Conservation (phyloP, 2,797 vertebrate genomes). For the Sardinella longiceps region DNA sequence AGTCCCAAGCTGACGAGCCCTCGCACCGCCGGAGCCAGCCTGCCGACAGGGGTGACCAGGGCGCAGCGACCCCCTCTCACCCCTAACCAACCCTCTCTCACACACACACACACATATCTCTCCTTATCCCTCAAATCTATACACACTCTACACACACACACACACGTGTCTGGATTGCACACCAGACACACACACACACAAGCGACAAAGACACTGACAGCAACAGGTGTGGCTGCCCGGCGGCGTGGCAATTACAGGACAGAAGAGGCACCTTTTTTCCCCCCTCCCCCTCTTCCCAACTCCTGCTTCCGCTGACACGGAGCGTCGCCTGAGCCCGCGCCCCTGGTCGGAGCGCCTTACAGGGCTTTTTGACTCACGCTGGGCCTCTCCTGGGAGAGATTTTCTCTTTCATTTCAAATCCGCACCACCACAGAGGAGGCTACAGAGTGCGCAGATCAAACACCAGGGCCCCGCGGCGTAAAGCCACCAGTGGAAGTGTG, state of each 20-base stretch:
- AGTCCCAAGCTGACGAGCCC: constrained; percentile 6
- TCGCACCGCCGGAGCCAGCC: constrained; percentile 11
- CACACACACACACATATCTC: constrained; percentile 34
- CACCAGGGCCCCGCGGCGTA: constrained; percentile 45
- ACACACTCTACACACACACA: constrained; percentile 24
- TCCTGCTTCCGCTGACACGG: not conserved
- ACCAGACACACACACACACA: constrained; percentile 51
- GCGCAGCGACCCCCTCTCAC: not conserved
- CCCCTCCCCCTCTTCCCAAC: not conserved
- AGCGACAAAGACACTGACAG: constrained; percentile 56
- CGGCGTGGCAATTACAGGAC: constrained; percentile 67
- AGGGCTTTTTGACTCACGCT: constrained; percentile 34
- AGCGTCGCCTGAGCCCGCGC: not conserved
- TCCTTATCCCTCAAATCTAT: not conserved
- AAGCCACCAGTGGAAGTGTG: constrained; percentile 1
- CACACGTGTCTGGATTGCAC: constrained; percentile 43
- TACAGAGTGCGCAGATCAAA: constrained; percentile 53
- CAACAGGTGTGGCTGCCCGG: constrained; percentile 74
- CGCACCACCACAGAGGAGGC: constrained; percentile 38
- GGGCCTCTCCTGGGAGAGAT: constrained; percentile 49
- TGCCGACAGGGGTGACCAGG: not conserved
- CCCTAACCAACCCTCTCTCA: not conserved
- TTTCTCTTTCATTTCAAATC: constrained; percentile 60
- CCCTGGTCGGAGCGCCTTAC: constrained; percentile 14
- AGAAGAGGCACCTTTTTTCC: constrained; percentile 5